Evolutionary conservation across 2,113 vertebrate genomes (phyloP), one percentile per base, ranked within the genome.

Genomic region (Tupaia tana): DNA sequence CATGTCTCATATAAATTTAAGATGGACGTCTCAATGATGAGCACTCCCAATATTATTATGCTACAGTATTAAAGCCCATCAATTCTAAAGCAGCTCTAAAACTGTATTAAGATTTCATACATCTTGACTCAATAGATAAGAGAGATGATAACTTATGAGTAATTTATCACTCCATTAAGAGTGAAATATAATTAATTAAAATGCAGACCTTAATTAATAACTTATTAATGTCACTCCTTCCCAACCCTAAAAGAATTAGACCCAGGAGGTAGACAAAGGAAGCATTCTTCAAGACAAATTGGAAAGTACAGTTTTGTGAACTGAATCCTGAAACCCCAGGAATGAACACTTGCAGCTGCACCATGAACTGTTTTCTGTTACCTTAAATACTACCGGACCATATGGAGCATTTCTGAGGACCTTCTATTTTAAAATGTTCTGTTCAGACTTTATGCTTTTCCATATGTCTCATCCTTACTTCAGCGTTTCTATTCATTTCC

Each of bases 401-500:
- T 93, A 97, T 97, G 97, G 95, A 94, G 78, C 64, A n/a, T 83
- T 90, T 89, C 86, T 95, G 93, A 97, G 90, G 78, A 88, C 93
- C 71, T 96, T 93, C 93, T 96, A 94, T 97, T 97, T 98, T 95
- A 83, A 97, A 97, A 86, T 8, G 89, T 94, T 90, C 93, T 89
- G 80, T 78, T 97, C 93, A 67, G 73, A 97, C 95, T 93, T 96
- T 93, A 90, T 93, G 95, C 77, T 93, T 97, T 97, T 96, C 96
- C 93, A 79, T 97, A 97, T 96, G 97, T 87, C 95, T 96, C 69
- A 31, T 96, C 73, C 86, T 95, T 92, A 87, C 77, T 97, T 94
- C 95, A 96, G 94, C 95, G 93, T 93, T 92, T 73, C 95, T 96
- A 95, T 96, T 97, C 93, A 92, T 94, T 97, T 97, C 94, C 96